Evolutionary conservation across 2,888 invertebrate species (phyloP), one percentile per base, ranked within the genome.

Genomic region (Xanthorhoe spadicearia): DNA sequence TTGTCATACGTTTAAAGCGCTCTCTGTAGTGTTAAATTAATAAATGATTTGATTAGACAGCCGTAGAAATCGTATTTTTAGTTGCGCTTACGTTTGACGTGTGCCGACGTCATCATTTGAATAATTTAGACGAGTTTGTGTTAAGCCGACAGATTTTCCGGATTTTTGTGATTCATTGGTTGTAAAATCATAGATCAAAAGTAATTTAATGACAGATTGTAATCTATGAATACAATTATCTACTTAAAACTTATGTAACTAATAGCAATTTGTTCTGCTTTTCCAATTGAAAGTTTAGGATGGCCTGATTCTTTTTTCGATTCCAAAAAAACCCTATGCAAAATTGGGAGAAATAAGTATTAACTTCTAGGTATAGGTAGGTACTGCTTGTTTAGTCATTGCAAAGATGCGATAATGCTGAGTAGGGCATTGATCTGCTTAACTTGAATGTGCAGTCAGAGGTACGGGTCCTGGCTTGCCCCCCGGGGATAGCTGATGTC

Each of bases 21-120:
- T 48, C 13, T 38, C 38, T 43, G 38, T 13, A 55, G 66, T 68
- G 72, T 70, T 73, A 66, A 67, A 73, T 72, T 80, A 77, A 81
- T 79, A 84, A 84, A 83, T 82, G 82, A 83, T 82, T 79, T 77
- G 79, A 82, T 83, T 80, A 77, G 82, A 83, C 85, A 84, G 82
- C 81, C 80, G 84, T 72, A 73, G 70, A 70, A 78, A 80, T 84
- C 51, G 51, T 72, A 88, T 86, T 85, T 87, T 82, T 76, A 83
- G 85, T 80, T 68, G 65, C 77, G 73, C 76, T 74, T 81, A 74
- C 75, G 70, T 68, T 78, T 83, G 83, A 84, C 85, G 85, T 63
- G 35, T 61, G 57, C 55, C 61, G 66, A 76, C 84, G 83, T 83
- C 83, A 81, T 75, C 64, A 72, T 77, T 76, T 77, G 80, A 83